Conservation (phyloP, 2,888 invertebrate species). For the Tiphia femorata region DNA sequence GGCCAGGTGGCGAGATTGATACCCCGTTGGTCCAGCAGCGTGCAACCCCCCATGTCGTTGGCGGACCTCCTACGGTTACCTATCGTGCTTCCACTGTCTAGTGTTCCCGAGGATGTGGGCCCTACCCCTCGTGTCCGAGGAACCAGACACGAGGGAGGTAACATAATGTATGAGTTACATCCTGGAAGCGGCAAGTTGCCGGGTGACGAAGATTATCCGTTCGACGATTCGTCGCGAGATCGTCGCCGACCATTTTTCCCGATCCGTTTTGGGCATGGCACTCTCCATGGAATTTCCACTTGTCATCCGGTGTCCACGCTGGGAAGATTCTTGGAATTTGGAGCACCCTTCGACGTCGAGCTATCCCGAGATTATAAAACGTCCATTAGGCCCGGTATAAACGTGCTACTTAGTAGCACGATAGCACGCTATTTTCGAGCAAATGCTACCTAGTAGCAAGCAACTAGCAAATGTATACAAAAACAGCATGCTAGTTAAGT, state of each 20-base stretch:
- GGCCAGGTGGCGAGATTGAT: constrained; percentile 59
- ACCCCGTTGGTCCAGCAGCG: constrained; percentile 31
- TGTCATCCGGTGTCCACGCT: too few relatives aligned
- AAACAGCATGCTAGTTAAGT: too few relatives aligned
- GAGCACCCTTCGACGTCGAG: too few relatives aligned
- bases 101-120: constrained; percentile 32
- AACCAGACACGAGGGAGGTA: constrained; percentile 5
- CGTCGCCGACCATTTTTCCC: neutral
- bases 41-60: constrained; percentile 43
- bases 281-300: too few relatives aligned
- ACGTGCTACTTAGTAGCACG: too few relatives aligned
- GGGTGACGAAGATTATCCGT: constrained; percentile 34
- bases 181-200: constrained; percentile 42
- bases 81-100: constrained; percentile 37
- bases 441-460: too few relatives aligned
- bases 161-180: constrained; percentile 51
- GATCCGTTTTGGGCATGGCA: too few relatives aligned
- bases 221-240: constrained; percentile 13
- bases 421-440: too few relatives aligned
- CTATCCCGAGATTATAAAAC: too few relatives aligned
- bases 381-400: too few relatives aligned
- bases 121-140: constrained; percentile 22
- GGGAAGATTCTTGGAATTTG: too few relatives aligned
- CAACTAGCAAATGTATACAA: too few relatives aligned
- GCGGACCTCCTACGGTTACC: constrained; percentile 51